Evolutionary conservation across 2,113 vertebrate species (phyloP).

Genomic region (Alligator sinensis): DNA sequence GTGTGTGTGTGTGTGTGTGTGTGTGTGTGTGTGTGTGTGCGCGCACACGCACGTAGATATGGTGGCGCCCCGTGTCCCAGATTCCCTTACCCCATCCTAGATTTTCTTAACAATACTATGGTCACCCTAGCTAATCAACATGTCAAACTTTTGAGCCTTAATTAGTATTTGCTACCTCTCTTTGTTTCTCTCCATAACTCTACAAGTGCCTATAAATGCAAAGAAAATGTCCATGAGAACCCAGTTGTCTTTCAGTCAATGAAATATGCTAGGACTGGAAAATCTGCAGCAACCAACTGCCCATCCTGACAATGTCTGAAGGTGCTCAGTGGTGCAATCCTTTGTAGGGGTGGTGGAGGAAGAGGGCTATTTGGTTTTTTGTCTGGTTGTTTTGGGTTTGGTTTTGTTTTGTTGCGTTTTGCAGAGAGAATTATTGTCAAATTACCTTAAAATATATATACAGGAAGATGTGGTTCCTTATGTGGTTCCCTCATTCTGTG

Average conservation of each 20-base stretch:
- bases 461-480: conserved; percentile 38
- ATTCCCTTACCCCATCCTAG: no score
- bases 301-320: not conserved
- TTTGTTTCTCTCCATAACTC: not conserved
- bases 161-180: conserved; percentile 9
- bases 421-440: conserved; percentile 56
- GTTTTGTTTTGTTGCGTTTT: not conserved
- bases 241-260: conserved; percentile 22
- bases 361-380: not conserved
- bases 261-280: conserved; percentile 29
- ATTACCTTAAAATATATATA: conserved; percentile 52
- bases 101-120: no score
- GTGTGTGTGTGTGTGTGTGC: no score
- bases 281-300: conserved; percentile 45
- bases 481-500: not conserved
- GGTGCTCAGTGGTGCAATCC: not conserved
- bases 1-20: no score
- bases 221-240: conserved; percentile 56
- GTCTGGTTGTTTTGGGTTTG: conserved; percentile 9
- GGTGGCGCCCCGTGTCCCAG: no score
- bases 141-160: not conserved
- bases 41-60: no score
- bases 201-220: conserved; percentile 7
- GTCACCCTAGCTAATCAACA: not conserved
- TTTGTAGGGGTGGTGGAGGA: not conserved